Conservation (phyloP, 2,888 invertebrate genomes). For the Acronicta aceris region DNA sequence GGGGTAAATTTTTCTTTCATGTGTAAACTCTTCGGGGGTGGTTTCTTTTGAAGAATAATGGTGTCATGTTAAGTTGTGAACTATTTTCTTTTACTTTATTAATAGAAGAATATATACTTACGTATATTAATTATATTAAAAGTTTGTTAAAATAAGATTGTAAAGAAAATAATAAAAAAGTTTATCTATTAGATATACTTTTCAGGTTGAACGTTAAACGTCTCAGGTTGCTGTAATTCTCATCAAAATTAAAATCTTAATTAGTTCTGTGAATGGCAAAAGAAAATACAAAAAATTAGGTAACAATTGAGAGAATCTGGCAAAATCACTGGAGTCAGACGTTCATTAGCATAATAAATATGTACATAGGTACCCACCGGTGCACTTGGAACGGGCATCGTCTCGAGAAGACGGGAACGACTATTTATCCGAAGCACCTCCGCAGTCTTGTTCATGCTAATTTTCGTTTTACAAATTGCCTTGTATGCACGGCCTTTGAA, state of each 20-base stretch:
- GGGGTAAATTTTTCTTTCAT: conserved; percentile 60
- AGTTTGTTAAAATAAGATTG: too few relatives aligned
- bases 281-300: conserved; percentile 29
- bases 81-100: conserved; percentile 33
- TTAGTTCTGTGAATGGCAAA: conserved; percentile 21
- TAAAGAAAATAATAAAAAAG: conserved; percentile 14
- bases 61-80: conserved; percentile 53
- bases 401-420: conserved; percentile 66
- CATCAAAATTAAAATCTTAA: conserved; percentile 28
- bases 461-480: conserved; percentile 72
- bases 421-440: conserved; percentile 74
- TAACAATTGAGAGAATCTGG: conserved; percentile 56
- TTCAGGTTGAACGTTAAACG: too few relatives aligned
- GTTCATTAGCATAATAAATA: conserved; percentile 83
- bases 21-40: conserved; percentile 62
- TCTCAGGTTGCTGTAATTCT: too few relatives aligned
- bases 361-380: conserved; percentile 60
- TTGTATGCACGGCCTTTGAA: conserved; percentile 51
- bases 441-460: conserved; percentile 74
- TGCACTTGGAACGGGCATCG: conserved; percentile 59
- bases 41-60: conserved; percentile 64
- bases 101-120: background rate
- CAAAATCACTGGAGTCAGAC: conserved; percentile 65
- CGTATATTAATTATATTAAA: too few relatives aligned
- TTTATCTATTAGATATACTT: too few relatives aligned